phyloP scores from a whole-genome alignment of 2,888 invertebrate genomes.

The Pinctada fucata region DNA sequence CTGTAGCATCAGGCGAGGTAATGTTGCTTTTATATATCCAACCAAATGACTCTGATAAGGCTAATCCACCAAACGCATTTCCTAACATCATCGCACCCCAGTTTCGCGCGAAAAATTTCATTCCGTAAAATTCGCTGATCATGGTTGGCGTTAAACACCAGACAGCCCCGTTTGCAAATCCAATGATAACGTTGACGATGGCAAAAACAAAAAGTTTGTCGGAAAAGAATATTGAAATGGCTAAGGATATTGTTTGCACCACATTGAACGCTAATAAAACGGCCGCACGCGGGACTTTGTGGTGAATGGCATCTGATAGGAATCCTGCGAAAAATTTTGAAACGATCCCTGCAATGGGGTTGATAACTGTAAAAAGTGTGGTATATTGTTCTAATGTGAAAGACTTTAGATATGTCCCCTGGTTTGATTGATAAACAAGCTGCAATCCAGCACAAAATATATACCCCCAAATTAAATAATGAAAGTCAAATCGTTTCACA shows the following conservation, averaged over 20 bases:
- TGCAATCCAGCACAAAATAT: constrained; percentile 57
- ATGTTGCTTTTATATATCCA: constrained; percentile 54
- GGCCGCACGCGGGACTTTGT: constrained; percentile 50
- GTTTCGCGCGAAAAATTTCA: constrained; percentile 60
- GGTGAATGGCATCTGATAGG: constrained; percentile 52
- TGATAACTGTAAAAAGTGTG: constrained; percentile 55
- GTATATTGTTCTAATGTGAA: constrained; percentile 50
- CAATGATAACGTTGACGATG: constrained; percentile 45
- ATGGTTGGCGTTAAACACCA: constrained; percentile 62
- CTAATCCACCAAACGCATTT: constrained; percentile 53
- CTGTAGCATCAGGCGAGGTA: constrained; percentile 36
- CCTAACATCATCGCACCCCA: constrained; percentile 62
- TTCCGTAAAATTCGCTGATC: constrained; percentile 60
- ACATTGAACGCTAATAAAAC: constrained; percentile 47
- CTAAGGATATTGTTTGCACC: constrained; percentile 47
- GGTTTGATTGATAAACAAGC: constrained; percentile 57
- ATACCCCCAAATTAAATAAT: constrained; percentile 55
- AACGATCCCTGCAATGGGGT: constrained; percentile 51
- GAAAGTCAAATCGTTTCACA: constrained; percentile 53
- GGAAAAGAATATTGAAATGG: constrained; percentile 51
- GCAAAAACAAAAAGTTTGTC: constrained; percentile 48
- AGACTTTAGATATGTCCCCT: constrained; percentile 57
- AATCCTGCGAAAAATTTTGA: constrained; percentile 56
- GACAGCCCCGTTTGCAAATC: constrained; percentile 59
- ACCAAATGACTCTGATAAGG: constrained; percentile 55